Base-by-base conservation (phyloP, 2,888 invertebrate species). In the Drosophila recens region DNA sequence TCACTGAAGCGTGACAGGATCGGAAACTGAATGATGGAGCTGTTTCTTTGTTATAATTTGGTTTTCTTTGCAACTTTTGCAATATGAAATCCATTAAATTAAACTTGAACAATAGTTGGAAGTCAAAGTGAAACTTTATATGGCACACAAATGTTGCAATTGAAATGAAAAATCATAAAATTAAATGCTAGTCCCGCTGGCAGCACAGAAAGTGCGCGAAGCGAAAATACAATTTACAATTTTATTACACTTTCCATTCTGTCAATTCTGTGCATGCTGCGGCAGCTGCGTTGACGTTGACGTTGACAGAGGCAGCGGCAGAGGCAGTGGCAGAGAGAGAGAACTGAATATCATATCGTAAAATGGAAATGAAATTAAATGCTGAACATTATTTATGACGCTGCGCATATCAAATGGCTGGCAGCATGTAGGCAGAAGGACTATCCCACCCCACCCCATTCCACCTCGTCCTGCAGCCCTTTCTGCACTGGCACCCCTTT, bases 341-440 rank as follows among this genome's bases (percentile, higher is more conserved):
- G 46, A 48, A 38, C 63, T 52, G 80, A 79, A 87, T 82, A 85
- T 84, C 87, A 79, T 80, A 86, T 84, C 89, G 87, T 89, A 85
- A 87, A 87, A 89, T 89, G 89, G 89, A 87, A 89, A 89, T 89
- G 89, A 87, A 87, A 87, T 87, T 89, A 87, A 87, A 89, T 80
- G 87, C 76, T 85, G 87, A 89, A 87, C 87, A 87, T 87, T 89
- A 87, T 87, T 87, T 87, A 89, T 87, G 87, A 75, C 75, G 87
- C 75, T 85, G 83, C 63, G 87, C 89, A 87, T 87, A 87, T 87
- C 87, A 87, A 89, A 87, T 89, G 81, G 72, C 68, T 75, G 75
- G 73, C 75, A 72, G 63, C 58, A 68, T 65, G 42, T 56, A 67
- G 53, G 53, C 46, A 57, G 43, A 23, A 36, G 34, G 23, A 36